Evolutionary conservation across 2,888 invertebrate genomes (phyloP).

Genomic region (Orthosia gracilis): DNA sequence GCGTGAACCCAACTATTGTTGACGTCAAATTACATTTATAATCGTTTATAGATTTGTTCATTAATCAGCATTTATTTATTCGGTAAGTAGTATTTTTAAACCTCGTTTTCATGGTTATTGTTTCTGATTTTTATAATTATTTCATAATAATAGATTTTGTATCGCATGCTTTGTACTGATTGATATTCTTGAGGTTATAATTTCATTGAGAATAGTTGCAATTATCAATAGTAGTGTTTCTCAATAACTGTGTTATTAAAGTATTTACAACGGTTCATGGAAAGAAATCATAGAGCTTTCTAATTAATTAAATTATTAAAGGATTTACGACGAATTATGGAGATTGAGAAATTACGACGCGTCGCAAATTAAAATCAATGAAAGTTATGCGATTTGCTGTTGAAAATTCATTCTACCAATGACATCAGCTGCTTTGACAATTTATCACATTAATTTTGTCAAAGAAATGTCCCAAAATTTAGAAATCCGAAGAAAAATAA

Average conservation of each 20-base stretch:
- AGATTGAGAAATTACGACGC: no score
- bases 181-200: background rate
- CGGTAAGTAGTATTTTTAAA: constrained; percentile 5
- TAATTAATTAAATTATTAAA: no score
- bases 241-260: no score
- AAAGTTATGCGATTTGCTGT: no score
- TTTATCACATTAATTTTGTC: no score
- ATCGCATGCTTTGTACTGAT: background rate
- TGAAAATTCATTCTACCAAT: no score
- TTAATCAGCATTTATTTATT: constrained; percentile 22
- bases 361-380: no score
- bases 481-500: background rate
- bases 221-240: background rate
- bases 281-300: no score
- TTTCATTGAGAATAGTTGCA: no score
- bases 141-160: background rate
- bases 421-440: no score
- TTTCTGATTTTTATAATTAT: background rate
- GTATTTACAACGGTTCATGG: no score
- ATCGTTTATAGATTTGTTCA: constrained; percentile 24
- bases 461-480: background rate
- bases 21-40: constrained; percentile 51
- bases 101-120: background rate
- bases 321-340: no score
- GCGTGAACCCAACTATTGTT: constrained; percentile 68